Evolutionary conservation across 2,888 invertebrate genomes (phyloP).

Genomic region (Amphipoea lucens): DNA sequence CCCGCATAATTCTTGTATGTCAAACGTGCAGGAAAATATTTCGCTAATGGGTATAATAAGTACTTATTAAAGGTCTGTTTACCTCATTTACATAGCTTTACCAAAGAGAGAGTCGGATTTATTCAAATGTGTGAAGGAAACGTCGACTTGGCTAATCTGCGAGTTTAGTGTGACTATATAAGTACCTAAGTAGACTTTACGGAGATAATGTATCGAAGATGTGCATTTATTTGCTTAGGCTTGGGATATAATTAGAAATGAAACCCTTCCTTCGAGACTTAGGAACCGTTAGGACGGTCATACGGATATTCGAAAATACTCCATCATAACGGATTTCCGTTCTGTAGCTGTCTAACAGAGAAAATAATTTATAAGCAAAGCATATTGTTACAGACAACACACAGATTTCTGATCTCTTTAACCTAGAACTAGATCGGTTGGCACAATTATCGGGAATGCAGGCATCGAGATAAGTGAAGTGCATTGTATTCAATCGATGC

Average conservation of each 20-base stretch:
- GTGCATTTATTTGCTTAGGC: constrained; percentile 6
- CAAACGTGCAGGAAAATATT: constrained; percentile 31
- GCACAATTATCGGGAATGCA: constrained; percentile 56
- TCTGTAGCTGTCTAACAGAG: neutral
- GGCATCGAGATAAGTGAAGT: constrained; percentile 50
- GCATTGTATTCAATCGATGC: constrained; percentile 72
- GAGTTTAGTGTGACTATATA: constrained; percentile 2
- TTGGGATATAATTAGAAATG: neutral
- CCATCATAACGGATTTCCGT: neutral
- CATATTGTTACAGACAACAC: constrained; percentile 7
- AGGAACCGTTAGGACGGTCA: neutral
- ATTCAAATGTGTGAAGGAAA: constrained; percentile 16
- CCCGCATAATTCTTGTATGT: constrained; percentile 46
- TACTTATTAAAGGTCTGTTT: constrained; percentile 21
- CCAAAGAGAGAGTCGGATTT: constrained; percentile 37
- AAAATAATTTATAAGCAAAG: neutral
- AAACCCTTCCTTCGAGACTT: neutral
- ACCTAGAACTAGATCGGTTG: constrained; percentile 60
- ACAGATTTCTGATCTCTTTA: constrained; percentile 37
- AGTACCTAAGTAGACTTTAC: neutral
- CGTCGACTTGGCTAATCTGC: constrained; percentile 4
- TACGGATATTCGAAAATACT: neutral
- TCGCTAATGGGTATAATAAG: constrained; percentile 34
- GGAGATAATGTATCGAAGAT: neutral
- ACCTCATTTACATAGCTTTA: constrained; percentile 28